Evolutionary conservation across 2,888 invertebrate genomes (phyloP), one percentile per base, ranked within the genome.

Genomic region (Leucophenga maculata): DNA sequence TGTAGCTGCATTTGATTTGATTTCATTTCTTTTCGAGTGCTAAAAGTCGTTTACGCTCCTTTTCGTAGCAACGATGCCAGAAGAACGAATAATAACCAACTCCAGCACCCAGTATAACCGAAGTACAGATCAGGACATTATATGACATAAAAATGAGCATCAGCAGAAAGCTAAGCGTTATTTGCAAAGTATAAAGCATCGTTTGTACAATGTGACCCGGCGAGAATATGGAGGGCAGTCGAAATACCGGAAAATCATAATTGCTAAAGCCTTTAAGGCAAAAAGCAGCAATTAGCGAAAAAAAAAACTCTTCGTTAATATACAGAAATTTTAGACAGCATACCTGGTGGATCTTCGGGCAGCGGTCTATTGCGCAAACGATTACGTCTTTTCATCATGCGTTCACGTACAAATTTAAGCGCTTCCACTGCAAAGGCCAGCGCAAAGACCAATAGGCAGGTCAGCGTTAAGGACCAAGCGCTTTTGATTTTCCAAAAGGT

Each of bases 111-210:
- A 64, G 26, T 22, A 64, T 22, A 6, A 64, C 18, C 20, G 62
- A 46, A 13, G 20, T 8, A 8, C 16, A 46, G 14, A 64, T 64
- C 39, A 11, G 48, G 14, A 20, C 46, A 48, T 64, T 64, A 6
- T 22, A 64, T 6, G 62, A 22, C 62, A 64, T 64, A 46, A 39
- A n/a, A 18, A 64, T 64, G 46, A 64, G 48, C 62, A 64, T 64
- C 6, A 64, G 16, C 1, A 64, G 22, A 46, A 64, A 64, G 20
- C 26, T 46, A 22, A 64, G 14, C 48, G 62, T 48, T 6, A 64
- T 22, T 14, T 64, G 31, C 11, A 46, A 8, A 14, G 16, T 18
- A n/a, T 64, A 64, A 13, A 64, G 48, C 8, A 26, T 14, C n/a
- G 62, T 39, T 64, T 64, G 62, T 4, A 64, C 13, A 18, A 64